Percentiles rank a stretch among this genome's conserved stretches.
Evolutionary conservation across 2,797 vertebrate species (phyloP).

Genomic region (Sorex maritimensis): DNA sequence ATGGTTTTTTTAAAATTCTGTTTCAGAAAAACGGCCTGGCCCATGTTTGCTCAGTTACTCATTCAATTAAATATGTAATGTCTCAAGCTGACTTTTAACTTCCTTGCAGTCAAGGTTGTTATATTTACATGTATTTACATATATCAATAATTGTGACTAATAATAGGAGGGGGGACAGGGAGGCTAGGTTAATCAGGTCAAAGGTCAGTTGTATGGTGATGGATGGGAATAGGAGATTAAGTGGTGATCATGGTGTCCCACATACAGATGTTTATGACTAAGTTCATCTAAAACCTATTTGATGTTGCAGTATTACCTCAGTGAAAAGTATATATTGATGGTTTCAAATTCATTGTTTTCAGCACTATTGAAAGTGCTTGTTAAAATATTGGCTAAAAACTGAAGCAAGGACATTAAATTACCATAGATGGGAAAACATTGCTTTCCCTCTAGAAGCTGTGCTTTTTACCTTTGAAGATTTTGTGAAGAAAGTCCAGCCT

Average conservation of each 20-base stretch:
- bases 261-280: not conserved
- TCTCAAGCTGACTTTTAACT: constrained; percentile 40
- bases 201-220: not conserved
- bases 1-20: not conserved
- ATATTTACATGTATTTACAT: constrained; percentile 35
- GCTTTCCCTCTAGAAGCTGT: not conserved
- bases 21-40: constrained; percentile 35
- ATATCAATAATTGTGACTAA: not conserved
- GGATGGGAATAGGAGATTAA: not conserved
- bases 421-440: not conserved
- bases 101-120: not conserved
- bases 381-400: constrained; percentile 20
- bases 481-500: not conserved
- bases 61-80: constrained; percentile 24
- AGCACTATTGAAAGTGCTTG: not conserved
- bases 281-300: not conserved
- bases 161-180: too few relatives aligned
- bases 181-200: not conserved
- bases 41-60: constrained; percentile 5
- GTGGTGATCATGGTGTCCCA: not conserved
- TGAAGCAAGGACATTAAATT: not conserved
- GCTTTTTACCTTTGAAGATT: constrained; percentile 13
- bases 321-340: not conserved
- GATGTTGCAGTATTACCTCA: not conserved
- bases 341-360: constrained; percentile 22